Conservation (phyloP, 2,113 vertebrate species). For the Myrmecophaga tridactyla region DNA sequence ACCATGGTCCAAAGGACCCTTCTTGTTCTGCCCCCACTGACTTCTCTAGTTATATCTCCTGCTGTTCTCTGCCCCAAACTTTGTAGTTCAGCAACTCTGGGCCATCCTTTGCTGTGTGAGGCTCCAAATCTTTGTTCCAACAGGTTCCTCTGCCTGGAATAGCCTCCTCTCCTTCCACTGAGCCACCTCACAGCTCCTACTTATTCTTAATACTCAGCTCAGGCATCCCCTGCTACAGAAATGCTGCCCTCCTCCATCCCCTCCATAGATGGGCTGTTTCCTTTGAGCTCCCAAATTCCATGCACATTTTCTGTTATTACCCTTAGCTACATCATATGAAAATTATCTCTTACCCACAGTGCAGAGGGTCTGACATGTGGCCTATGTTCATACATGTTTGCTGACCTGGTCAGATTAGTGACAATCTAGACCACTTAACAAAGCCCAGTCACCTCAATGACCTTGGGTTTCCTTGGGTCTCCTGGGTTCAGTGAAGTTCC, state of each 20-base stretch:
- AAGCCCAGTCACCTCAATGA: background rate
- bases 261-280: too few relatives aligned
- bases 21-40: background rate
- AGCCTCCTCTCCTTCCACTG: background rate
- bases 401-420: background rate
- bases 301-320: too few relatives aligned
- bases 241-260: background rate
- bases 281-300: background rate
- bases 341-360: fast-evolving
- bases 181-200: fast-evolving
- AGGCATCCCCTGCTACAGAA: background rate
- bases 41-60: background rate
- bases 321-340: background rate
- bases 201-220: background rate
- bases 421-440: fast-evolving
- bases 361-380: fast-evolving
- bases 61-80: background rate
- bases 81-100: background rate
- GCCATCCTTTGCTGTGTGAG: background rate
- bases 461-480: background rate
- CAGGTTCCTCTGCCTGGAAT: background rate
- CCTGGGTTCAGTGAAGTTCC: background rate
- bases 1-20: background rate
- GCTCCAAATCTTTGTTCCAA: background rate
- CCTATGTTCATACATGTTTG: fast-evolving